Evolutionary conservation across 2,797 vertebrate genomes (phyloP), one percentile per base, ranked within the genome.

Genomic region (Squalus acanthias): DNA sequence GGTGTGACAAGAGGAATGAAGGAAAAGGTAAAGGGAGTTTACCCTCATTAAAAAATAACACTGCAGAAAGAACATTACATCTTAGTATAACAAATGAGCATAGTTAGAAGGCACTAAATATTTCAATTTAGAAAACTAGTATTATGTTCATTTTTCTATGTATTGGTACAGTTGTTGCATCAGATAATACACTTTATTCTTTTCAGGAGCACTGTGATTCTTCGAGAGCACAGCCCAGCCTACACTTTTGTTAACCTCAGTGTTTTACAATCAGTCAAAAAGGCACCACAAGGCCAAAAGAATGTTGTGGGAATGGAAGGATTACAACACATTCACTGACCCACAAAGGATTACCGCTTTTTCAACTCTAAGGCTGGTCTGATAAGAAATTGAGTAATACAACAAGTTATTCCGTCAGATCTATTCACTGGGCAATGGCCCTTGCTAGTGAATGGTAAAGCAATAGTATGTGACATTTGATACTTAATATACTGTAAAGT

Each of bases 341-440:
- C 60, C 50, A 76, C 72, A 72, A 53, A 95, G 70, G 50, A 76
- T 95, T 95, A 95, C 70, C 29, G 70, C 70, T 65, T 63, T 92
- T 92, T 65, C 26, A 92, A 33, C 60, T 20, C 24, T 72, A 76
- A 53, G 60, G 46, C 29, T 74, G 26, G 29, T 33, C 94, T 95
- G 94, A 95, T 95, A 95, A 95, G 94, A 95, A 72, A 95, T 95
- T 95, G 46, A 95, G 94, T 95, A 74, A 95, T 95, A 13, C 50
- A 26, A 65, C 39, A 92, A 92, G 50, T 76, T 76, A 76, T 76
- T 76, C 50, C 76, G 94, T 33, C 70, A 60, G 72, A 95, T 12
- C 69, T 29, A 76, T 76, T 95, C 70, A 76, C 69, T 95, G 70
- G 15, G 70, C 70, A 95, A 74, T 95, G 29, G 13, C 26, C 60